These are phyloP conservation scores for Eupeodes luniger DNA, from an alignment of 2,888 invertebrate genomes.

Conservation along the genomic window DNA sequence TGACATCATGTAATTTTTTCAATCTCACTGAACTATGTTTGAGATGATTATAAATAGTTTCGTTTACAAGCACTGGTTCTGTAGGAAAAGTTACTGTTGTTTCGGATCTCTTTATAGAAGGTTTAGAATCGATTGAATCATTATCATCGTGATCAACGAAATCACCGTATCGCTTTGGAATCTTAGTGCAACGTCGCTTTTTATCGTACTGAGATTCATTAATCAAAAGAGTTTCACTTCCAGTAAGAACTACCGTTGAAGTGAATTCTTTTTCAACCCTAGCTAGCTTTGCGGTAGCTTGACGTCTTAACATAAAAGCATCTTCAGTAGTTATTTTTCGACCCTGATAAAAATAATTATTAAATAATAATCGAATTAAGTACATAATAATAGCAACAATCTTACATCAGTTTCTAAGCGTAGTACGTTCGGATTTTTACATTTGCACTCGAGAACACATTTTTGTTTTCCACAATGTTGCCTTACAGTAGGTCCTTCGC, in stretches of 20 bases:
- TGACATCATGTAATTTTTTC: slow-evolving; percentile 80
- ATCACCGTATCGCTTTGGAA: slow-evolving; percentile 87
- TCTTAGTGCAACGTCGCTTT: slow-evolving; percentile 86
- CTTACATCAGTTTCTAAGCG: slow-evolving; percentile 82
- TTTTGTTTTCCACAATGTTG: slow-evolving; percentile 87
- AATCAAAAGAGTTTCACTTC: slow-evolving; percentile 87
- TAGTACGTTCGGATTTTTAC: slow-evolving; percentile 81
- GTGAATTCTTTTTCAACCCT: slow-evolving; percentile 90
- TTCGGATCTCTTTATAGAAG: slow-evolving; percentile 60
- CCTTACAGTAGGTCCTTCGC: slow-evolving; percentile 83
- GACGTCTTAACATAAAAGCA: slow-evolving; percentile 82
- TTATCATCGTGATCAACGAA: slow-evolving; percentile 80
- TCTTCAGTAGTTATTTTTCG: slow-evolving; percentile 82
- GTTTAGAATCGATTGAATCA: slow-evolving; percentile 61
- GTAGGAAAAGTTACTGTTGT: slow-evolving; percentile 60
- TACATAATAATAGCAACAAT: slow-evolving; percentile 3
- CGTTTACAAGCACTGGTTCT: slow-evolving; percentile 78
- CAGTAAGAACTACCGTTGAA: slow-evolving; percentile 88
- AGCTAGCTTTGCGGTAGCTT: slow-evolving; percentile 85
- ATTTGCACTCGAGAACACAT: slow-evolving; percentile 84
- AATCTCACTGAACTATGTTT: slow-evolving; percentile 82
- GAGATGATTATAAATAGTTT: slow-evolving; percentile 78
- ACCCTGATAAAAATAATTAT: slow-evolving; percentile 77
- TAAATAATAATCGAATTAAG: background rate
- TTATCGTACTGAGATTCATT: slow-evolving; percentile 85